Conservation (phyloP, 2,113 vertebrate species). For the Taurulus bubalis region DNA sequence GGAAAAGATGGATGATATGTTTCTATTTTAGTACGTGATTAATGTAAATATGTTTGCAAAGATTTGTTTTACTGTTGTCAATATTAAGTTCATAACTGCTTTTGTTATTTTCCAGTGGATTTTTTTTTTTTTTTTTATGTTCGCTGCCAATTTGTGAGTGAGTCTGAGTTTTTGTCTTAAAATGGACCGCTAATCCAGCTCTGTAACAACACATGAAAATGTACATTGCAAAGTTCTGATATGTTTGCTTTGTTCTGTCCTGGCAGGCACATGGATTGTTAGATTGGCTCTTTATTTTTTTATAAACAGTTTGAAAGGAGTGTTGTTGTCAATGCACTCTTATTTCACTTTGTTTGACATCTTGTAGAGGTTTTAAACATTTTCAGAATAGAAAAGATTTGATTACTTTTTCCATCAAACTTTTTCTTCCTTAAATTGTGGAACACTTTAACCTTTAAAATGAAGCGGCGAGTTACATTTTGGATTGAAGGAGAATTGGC, state of each 20-base stretch:
- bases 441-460: constrained; percentile 18
- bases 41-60: constrained; percentile 65
- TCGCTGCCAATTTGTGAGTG: constrained; percentile 64
- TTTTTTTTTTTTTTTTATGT: constrained; percentile 56
- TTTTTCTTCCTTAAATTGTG: constrained; percentile 15
- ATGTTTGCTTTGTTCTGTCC: constrained; percentile 60
- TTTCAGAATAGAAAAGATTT: constrained; percentile 11
- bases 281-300: constrained; percentile 68
- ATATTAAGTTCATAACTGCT: constrained; percentile 54
- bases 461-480: constrained; percentile 25
- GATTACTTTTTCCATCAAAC: constrained; percentile 27
- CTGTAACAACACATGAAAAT: constrained; percentile 59
- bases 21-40: constrained; percentile 64
- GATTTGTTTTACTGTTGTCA: constrained; percentile 57
- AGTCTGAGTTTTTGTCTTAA: constrained; percentile 44
- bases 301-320: constrained; percentile 72
- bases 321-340: constrained; percentile 50
- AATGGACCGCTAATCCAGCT: constrained; percentile 42
- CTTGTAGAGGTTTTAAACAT: neutral
- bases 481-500: constrained; percentile 35
- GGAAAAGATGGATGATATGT: constrained; percentile 8
- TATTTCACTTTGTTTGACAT: constrained; percentile 47
- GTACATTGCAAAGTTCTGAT: constrained; percentile 50
- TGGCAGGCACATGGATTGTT: constrained; percentile 61
- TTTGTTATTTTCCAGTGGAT: constrained; percentile 47